Evolutionary conservation across 1,140 invertebrate species (phyloP), one percentile per base, ranked within the genome.

Genomic region (Penaeus vannamei): DNA sequence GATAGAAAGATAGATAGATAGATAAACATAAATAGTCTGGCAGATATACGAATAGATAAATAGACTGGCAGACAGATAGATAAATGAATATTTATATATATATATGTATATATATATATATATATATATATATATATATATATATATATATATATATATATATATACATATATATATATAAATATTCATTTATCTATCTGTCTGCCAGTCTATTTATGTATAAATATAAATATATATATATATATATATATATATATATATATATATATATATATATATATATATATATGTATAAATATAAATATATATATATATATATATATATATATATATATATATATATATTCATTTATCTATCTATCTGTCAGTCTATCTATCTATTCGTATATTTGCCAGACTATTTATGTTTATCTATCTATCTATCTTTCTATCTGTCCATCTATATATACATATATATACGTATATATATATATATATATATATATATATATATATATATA

Each of bases 71-170:
- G n/a, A n/a, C n/a, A n/a, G n/a, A n/a, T n/a, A n/a, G n/a, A n/a
- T n/a, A n/a, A n/a, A n/a, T n/a, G n/a, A n/a, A 66, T 66, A 66
- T 7, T n/a, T 66, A 66, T 7, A 66, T 66, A 66, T 66, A 66
- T 66, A 66, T 66, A 66, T 66, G 29, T 66, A 66, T 66, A 66
- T 66, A 66, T 66, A 66, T 66, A 66, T 66, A 66, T 66, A 66
- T 66, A 66, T 66, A 66, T 66, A 66, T 66, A 66, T 66, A 66
- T 66, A 66, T 66, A 66, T 66, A 66, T 66, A 66, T 66, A 66
- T 66, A 66, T 66, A 66, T 66, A 66, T 66, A 66, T 66, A 66
- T 66, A 66, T 66, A 66, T 66, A 66, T 66, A 66, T 66, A 66
- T 66, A 66, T 66, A 66, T 66, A 66, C 29, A 66, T 66, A 66